Evolutionary conservation across 2,797 vertebrate genomes (phyloP).

Genomic region (Hipposideros larvatus): DNA sequence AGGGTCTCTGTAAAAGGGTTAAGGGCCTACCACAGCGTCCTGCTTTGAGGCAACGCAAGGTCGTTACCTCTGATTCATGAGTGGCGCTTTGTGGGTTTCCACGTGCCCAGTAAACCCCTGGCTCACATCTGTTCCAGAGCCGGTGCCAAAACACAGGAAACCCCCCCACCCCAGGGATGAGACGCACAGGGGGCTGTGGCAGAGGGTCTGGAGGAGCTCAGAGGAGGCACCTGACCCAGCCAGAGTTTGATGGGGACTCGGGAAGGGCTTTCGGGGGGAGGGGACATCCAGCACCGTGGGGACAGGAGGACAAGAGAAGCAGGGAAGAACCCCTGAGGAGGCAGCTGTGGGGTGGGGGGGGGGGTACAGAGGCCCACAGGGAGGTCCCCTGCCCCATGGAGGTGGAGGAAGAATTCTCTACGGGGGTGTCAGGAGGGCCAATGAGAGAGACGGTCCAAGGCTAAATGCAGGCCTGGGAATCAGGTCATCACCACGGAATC

Average conservation of each 20-base stretch:
- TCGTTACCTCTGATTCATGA: fast-evolving
- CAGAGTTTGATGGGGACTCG: not conserved
- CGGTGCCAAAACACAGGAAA: not conserved
- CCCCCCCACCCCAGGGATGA: not conserved
- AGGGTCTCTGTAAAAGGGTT: not conserved
- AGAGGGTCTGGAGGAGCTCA: not conserved
- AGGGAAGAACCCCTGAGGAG: not conserved
- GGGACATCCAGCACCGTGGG: not conserved
- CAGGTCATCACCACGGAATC: fast-evolving
- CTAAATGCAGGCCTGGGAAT: not conserved
- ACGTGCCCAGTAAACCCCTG: not conserved
- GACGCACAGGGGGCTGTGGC: fast-evolving
- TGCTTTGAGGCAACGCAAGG: fast-evolving
- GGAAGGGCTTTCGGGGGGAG: not conserved
- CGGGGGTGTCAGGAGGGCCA: not conserved
- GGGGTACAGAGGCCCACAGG: too few relatives aligned
- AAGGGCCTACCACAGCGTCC: fast-evolving
- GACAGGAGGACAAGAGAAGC: not conserved
- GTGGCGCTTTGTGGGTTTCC: fast-evolving
- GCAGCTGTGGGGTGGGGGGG: too few relatives aligned
- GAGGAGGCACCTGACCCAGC: not conserved
- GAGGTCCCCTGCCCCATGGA: fast-evolving
- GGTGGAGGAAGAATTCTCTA: too few relatives aligned
- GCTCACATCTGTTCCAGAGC: fast-evolving
- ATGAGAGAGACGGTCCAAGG: fast-evolving